These are phyloP conservation scores for Myotis planiceps DNA, from an alignment of 2,797 vertebrate genomes.

Conservation along the genomic window DNA sequence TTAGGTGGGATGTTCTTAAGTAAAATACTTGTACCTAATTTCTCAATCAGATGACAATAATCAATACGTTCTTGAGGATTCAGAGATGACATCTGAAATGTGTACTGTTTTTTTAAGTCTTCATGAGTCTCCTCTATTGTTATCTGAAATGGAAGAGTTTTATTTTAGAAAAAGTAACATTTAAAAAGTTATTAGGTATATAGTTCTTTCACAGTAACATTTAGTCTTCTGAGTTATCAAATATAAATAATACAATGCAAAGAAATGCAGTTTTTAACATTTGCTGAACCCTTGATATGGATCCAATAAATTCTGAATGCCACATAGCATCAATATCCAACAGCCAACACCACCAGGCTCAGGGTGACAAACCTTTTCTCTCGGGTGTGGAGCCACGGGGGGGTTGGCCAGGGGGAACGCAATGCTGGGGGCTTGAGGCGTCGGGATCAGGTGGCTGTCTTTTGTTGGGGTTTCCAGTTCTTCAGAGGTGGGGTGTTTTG, in stretches of 20 bases:
- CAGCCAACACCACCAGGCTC: fast-evolving
- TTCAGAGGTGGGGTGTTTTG: constrained; percentile 68
- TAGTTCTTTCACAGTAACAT: constrained; percentile 15
- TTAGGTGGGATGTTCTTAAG: constrained; percentile 32
- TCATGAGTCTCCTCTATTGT: constrained; percentile 80
- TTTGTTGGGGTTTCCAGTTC: constrained; percentile 76
- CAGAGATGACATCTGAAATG: constrained; percentile 97
- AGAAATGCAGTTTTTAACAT: neutral
- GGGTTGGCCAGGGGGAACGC: constrained; percentile 93
- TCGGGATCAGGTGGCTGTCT: constrained; percentile 86
- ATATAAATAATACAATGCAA: neutral
- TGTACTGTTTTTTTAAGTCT: constrained; percentile 86
- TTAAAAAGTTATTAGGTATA: neutral
- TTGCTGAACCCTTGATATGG: neutral
- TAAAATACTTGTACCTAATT: constrained; percentile 90
- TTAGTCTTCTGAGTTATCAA: constrained; percentile 31
- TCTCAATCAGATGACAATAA: constrained; percentile 97
- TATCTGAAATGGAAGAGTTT: constrained; percentile 77
- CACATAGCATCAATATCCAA: neutral
- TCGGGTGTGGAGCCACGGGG: constrained; percentile 88
- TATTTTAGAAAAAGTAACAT: constrained; percentile 58
- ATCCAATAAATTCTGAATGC: neutral
- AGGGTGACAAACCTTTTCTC: constrained; percentile 87
- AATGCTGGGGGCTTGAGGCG: constrained; percentile 92
- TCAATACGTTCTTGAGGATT: constrained; percentile 97